These are phyloP conservation scores for Microcebus ravelobensis DNA, from an alignment of 2,113 vertebrate genomes.

Conservation along the genomic window DNA sequence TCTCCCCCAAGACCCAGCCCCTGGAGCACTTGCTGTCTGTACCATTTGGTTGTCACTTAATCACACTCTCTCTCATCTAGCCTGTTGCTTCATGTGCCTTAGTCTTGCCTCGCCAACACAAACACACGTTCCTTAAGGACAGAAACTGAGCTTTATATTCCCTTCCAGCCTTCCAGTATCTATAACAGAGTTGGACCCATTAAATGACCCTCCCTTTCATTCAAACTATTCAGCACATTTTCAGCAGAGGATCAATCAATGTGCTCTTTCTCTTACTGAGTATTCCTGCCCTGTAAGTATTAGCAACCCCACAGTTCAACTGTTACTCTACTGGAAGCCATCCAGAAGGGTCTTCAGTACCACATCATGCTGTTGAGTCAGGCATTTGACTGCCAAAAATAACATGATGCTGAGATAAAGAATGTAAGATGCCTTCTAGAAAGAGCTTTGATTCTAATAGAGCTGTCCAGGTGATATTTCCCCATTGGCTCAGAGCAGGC, in stretches of 20 bases:
- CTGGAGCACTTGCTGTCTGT: constrained; percentile 68
- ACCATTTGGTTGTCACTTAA: constrained; percentile 72
- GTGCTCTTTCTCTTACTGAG: neutral
- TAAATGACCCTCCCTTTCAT: constrained; percentile 42
- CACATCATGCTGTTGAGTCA: neutral
- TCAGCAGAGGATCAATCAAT: constrained; percentile 34
- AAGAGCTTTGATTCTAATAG: neutral
- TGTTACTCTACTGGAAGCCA: neutral
- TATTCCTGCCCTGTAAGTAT: constrained; percentile 5
- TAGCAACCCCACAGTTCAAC: neutral
- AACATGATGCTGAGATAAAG: neutral
- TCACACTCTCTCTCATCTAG: constrained; percentile 57
- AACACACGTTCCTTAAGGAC: constrained; percentile 62
- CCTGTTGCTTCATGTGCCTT: constrained; percentile 65
- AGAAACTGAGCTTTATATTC: constrained; percentile 56
- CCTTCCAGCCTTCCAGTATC: constrained; percentile 54
- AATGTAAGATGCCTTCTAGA: neutral
- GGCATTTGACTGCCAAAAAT: neutral
- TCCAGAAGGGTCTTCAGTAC: neutral
- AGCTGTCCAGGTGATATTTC: neutral
- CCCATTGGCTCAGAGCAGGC: neutral
- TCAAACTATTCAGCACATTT: constrained; percentile 52
- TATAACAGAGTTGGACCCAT: neutral
- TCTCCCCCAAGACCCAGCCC: constrained; percentile 56
- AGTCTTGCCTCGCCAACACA: constrained; percentile 72